phyloP scores from a whole-genome alignment of 1,140 invertebrate genomes.

The Hyles vespertilio region DNA sequence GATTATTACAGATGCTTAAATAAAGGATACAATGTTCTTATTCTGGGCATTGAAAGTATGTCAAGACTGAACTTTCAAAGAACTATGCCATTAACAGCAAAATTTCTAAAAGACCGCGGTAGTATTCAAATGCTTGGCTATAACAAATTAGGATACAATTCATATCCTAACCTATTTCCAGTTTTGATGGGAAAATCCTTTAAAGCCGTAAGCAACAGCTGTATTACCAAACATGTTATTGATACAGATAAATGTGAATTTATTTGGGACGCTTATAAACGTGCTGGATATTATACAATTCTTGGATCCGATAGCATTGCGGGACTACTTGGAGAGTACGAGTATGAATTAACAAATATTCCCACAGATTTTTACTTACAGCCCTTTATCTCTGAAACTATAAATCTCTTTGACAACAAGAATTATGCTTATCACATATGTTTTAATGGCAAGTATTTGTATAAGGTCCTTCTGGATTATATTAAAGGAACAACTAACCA shows the following conservation, averaged over 20 bases:
- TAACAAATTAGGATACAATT: slow-evolving; percentile 87
- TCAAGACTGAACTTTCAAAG: slow-evolving; percentile 30
- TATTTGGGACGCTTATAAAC: slow-evolving; percentile 83
- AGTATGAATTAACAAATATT: slow-evolving; percentile 82
- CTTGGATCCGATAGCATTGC: slow-evolving; percentile 83
- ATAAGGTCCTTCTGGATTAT: slow-evolving; percentile 74
- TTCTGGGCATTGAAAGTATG: slow-evolving; percentile 27
- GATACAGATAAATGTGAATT: slow-evolving; percentile 77
- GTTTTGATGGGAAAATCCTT: slow-evolving; percentile 78
- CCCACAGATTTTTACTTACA: slow-evolving; percentile 88
- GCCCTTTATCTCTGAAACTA: slow-evolving; percentile 79
- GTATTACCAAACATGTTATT: slow-evolving; percentile 51
- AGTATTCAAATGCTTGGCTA: slow-evolving; percentile 80
- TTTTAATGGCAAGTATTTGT: slow-evolving; percentile 71
- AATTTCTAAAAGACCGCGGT: slow-evolving; percentile 18
- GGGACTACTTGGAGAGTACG: slow-evolving; percentile 82
- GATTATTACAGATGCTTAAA: slow-evolving; percentile 1
- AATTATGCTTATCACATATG: slow-evolving; percentile 75
- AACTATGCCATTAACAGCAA: slow-evolving; percentile 25
- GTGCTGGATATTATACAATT: slow-evolving; percentile 84
- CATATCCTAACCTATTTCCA: slow-evolving; percentile 85
- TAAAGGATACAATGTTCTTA: slow-evolving; percentile 20
- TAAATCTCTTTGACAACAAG: slow-evolving; percentile 71
- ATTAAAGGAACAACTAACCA: slow-evolving; percentile 73
- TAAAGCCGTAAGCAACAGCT: slow-evolving; percentile 73